These are phyloP conservation scores for Brotogeris chrysoptera DNA, from an alignment of 2,797 vertebrate genomes.

Conservation along the genomic window DNA sequence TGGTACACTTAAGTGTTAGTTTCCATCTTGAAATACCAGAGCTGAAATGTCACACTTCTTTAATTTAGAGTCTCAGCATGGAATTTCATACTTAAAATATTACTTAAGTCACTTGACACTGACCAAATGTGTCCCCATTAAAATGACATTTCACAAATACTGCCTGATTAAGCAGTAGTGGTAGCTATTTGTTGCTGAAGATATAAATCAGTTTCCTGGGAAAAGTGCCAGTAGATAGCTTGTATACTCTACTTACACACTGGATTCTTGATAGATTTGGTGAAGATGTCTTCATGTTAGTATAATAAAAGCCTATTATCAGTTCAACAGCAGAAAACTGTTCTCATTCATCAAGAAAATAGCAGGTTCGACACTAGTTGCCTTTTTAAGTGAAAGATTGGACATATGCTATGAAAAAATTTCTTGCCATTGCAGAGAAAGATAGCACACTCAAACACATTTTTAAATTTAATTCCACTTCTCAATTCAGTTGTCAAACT, in stretches of 20 bases:
- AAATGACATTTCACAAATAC: constrained; percentile 67
- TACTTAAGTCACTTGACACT: constrained; percentile 58
- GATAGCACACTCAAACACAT: constrained; percentile 35
- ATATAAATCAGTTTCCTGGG: constrained; percentile 73
- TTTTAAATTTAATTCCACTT: constrained; percentile 61
- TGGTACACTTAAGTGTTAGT: not conserved
- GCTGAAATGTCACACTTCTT: not conserved
- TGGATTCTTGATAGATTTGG: constrained; percentile 71
- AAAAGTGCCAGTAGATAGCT: constrained; percentile 71
- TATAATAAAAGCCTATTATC: constrained; percentile 74
- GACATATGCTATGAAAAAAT: constrained; percentile 50
- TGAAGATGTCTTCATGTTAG: constrained; percentile 67
- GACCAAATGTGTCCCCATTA: constrained; percentile 50
- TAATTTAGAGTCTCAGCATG: not conserved
- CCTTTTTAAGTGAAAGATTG: constrained; percentile 69
- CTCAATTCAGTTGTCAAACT: constrained; percentile 48
- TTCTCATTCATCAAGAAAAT: constrained; percentile 71
- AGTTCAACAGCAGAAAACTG: constrained; percentile 71
- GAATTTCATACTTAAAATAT: constrained; percentile 53
- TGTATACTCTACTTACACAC: constrained; percentile 53
- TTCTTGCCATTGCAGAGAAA: constrained; percentile 50
- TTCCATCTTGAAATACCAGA: not conserved
- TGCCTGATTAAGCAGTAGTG: constrained; percentile 54
- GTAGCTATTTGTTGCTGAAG: constrained; percentile 67
- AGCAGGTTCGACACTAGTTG: constrained; percentile 62